Conservation (phyloP, 2,888 invertebrate genomes). For the Microplitis manilae region DNA sequence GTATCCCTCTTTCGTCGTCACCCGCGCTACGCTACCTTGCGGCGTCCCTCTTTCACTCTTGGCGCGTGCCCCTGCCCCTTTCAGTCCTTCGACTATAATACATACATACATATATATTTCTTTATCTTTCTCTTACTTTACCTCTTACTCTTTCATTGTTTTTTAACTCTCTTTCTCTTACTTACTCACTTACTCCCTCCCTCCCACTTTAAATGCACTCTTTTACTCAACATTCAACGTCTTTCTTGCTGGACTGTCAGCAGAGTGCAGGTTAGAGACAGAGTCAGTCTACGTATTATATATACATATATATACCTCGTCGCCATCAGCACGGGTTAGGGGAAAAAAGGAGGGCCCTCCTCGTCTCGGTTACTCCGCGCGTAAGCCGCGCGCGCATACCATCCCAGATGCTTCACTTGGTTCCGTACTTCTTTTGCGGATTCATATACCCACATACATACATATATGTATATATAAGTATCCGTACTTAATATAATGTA, state of each 20-base stretch:
- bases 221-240: conserved; percentile 29
- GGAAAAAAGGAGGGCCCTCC: conserved; percentile 2
- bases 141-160: conserved; percentile 24
- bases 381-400: conserved; percentile 52
- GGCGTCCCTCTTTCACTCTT: conserved; percentile 41
- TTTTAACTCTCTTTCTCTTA: conserved; percentile 38
- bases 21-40: conserved; percentile 42
- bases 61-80: conserved; percentile 35
- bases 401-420: conserved; percentile 58
- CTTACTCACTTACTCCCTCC: conserved; percentile 24
- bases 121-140: conserved; percentile 13
- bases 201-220: conserved; percentile 26
- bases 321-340: background rate
- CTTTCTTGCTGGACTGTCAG: conserved; percentile 43
- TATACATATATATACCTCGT: conserved; percentile 12
- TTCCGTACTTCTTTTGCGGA: conserved; percentile 51
- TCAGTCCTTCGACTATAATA: conserved; percentile 26
- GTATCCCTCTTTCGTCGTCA: conserved; percentile 37
- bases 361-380: conserved; percentile 22
- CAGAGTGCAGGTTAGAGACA: conserved; percentile 12
- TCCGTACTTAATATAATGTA: background rate
- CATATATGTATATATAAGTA: background rate
- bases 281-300: background rate
- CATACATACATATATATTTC: conserved; percentile 18
- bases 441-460: conserved; percentile 25